phyloP scores from a whole-genome alignment of 1,140 invertebrate species.

The Lutraria rhynchaena region DNA sequence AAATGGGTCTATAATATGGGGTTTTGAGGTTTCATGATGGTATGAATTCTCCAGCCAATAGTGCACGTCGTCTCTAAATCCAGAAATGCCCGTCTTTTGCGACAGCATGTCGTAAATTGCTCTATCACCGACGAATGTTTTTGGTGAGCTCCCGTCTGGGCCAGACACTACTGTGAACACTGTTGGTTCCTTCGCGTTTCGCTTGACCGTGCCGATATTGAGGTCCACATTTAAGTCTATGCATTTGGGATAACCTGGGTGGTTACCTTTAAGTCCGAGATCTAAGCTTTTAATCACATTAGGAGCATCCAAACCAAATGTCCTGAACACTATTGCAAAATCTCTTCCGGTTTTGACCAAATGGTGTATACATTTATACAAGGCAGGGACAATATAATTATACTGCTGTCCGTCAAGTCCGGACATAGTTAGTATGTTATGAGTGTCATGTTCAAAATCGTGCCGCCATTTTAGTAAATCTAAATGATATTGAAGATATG shows the following conservation, averaged over 20 bases:
- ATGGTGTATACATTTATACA: conserved; percentile 75
- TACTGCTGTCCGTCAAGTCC: conserved; percentile 74
- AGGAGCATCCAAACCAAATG: conserved; percentile 77
- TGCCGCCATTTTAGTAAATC: conserved; percentile 71
- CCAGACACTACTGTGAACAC: conserved; percentile 51
- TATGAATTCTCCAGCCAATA: conserved; percentile 78
- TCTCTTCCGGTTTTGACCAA: conserved; percentile 71
- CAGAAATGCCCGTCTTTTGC: conserved; percentile 71
- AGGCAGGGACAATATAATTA: conserved; percentile 80
- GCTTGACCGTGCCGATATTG: conserved; percentile 64
- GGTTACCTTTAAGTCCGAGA: conserved; percentile 72
- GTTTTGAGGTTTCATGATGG: conserved; percentile 74
- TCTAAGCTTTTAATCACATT: conserved; percentile 76
- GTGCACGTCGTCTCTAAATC: conserved; percentile 77
- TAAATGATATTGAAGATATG: conserved; percentile 74
- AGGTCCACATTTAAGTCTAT: conserved; percentile 60
- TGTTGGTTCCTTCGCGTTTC: conserved; percentile 60
- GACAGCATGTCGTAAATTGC: conserved; percentile 76
- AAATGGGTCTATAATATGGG: conserved; percentile 76
- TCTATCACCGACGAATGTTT: conserved; percentile 61
- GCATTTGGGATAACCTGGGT: conserved; percentile 71
- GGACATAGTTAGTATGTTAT: conserved; percentile 70
- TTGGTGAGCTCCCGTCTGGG: background rate
- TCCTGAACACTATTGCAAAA: conserved; percentile 78
- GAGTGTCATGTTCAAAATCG: conserved; percentile 18